These are phyloP conservation scores for Idris sp. DNA, from an alignment of 1,140 invertebrate species.

Conservation along the genomic window DNA sequence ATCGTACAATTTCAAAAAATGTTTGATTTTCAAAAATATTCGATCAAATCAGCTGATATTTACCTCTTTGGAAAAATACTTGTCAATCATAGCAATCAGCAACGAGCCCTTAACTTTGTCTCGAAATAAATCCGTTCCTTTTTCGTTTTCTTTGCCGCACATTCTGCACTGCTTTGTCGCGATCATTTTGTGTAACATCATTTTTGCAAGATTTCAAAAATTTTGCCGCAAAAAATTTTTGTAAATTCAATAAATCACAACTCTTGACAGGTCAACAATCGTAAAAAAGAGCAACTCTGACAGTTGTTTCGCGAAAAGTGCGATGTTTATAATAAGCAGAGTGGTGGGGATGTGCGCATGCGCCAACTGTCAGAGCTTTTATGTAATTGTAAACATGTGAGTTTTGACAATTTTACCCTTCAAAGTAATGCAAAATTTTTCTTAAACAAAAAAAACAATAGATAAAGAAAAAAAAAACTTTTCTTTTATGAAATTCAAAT, in stretches of 20 bases:
- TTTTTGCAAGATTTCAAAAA: constrained; percentile 35
- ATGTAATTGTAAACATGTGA: constrained; percentile 10
- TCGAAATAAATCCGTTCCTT: constrained; percentile 71
- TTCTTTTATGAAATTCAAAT: no score
- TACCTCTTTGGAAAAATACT: constrained; percentile 75
- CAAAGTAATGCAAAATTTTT: not conserved
- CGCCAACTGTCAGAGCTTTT: constrained; percentile 1
- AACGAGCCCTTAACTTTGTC: constrained; percentile 73
- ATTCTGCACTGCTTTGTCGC: constrained; percentile 69
- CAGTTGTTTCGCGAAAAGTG: constrained; percentile 9
- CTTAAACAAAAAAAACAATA: not conserved
- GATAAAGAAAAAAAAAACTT: not conserved
- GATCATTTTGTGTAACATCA: constrained; percentile 72
- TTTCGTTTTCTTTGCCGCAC: constrained; percentile 72
- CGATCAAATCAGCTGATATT: constrained; percentile 26
- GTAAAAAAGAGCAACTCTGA: no score
- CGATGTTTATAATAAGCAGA: constrained; percentile 18
- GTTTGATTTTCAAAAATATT: no score
- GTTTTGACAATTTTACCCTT: constrained; percentile 1
- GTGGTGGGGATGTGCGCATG: not conserved
- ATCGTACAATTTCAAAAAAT: no score
- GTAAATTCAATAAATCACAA: not conserved
- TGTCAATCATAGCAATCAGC: constrained; percentile 72
- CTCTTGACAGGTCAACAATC: no score
- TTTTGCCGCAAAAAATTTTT: not conserved